Conservation (phyloP, 1,140 invertebrate species). For the Carposina sasakii region DNA sequence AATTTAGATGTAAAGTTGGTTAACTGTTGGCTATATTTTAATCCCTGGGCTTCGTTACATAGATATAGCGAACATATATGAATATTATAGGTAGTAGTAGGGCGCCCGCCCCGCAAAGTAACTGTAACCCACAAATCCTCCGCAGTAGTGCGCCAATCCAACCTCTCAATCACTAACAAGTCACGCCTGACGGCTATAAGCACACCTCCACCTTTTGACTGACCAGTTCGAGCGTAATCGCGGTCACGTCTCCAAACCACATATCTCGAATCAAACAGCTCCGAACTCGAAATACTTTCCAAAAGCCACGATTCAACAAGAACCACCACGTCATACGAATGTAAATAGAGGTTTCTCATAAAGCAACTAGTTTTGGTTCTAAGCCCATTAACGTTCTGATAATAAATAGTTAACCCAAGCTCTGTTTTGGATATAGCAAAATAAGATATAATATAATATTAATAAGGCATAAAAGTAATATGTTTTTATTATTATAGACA, state of each 20-base stretch:
- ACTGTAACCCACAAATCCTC: conserved; percentile 20
- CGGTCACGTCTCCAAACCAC: conserved; percentile 3
- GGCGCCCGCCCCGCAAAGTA: not conserved
- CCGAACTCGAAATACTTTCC: conserved; percentile 7
- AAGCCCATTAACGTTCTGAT: conserved; percentile 4
- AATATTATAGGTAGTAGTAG: conserved; percentile 1
- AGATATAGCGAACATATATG: conserved; percentile 21
- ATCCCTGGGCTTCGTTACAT: conserved; percentile 15
- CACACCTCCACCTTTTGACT: conserved; percentile 12
- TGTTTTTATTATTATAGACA: too few relatives aligned
- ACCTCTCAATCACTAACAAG: not conserved
- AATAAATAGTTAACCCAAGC: conserved; percentile 1
- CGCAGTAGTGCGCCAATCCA: conserved; percentile 17
- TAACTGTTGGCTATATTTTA: conserved; percentile 12
- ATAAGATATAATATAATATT: too few relatives aligned
- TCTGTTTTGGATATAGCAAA: not conserved
- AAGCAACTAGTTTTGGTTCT: conserved; percentile 12
- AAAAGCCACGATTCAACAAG: conserved; percentile 17
- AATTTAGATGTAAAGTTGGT: conserved; percentile 14
- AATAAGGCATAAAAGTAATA: too few relatives aligned
- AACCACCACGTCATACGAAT: conserved; percentile 7
- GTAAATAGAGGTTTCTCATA: not conserved
- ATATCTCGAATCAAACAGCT: conserved; percentile 13
- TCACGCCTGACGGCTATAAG: conserved; percentile 15
- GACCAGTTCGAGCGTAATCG: not conserved